Evolutionary conservation across 1,140 invertebrate genomes (phyloP).

Genomic region (Drosophila arizonae): DNA sequence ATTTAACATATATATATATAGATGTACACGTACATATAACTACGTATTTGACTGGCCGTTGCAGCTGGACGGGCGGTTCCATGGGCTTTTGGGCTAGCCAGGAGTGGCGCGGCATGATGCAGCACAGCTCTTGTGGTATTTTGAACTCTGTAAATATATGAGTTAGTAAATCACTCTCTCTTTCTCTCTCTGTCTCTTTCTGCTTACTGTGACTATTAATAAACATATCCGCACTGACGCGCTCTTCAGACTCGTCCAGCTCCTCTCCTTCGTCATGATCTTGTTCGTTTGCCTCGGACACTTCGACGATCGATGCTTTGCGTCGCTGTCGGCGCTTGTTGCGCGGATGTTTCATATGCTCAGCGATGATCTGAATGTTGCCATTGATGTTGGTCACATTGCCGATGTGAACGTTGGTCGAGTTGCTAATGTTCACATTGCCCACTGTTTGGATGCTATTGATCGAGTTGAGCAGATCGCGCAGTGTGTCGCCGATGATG

Average conservation of each 20-base stretch:
- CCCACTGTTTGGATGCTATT: slow-evolving; percentile 77
- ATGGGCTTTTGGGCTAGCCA: slow-evolving; percentile 82
- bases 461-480: slow-evolving; percentile 70
- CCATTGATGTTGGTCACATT: slow-evolving; percentile 83
- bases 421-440: slow-evolving; percentile 81
- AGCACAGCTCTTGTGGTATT: slow-evolving; percentile 69
- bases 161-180: no score
- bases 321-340: slow-evolving; percentile 17
- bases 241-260: slow-evolving; percentile 59
- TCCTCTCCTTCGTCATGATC: slow-evolving; percentile 5
- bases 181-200: no score
- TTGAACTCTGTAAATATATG: slow-evolving; percentile 57
- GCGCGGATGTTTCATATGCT: slow-evolving; percentile 18
- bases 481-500: slow-evolving; percentile 54
- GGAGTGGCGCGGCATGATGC: slow-evolving; percentile 66
- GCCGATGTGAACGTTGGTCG: slow-evolving; percentile 82
- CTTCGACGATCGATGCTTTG: slow-evolving; percentile 25
- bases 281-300: neutral
- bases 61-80: slow-evolving; percentile 52
- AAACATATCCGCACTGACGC: slow-evolving; percentile 52
- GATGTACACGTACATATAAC: slow-evolving; percentile 72
- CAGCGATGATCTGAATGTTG: slow-evolving; percentile 81
- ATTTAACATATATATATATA: neutral
- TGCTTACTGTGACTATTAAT: slow-evolving; percentile 57
- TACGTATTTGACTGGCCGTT: slow-evolving; percentile 76